phyloP scores from a whole-genome alignment of 1,140 invertebrate species.

The Lordiphosa collinella region DNA sequence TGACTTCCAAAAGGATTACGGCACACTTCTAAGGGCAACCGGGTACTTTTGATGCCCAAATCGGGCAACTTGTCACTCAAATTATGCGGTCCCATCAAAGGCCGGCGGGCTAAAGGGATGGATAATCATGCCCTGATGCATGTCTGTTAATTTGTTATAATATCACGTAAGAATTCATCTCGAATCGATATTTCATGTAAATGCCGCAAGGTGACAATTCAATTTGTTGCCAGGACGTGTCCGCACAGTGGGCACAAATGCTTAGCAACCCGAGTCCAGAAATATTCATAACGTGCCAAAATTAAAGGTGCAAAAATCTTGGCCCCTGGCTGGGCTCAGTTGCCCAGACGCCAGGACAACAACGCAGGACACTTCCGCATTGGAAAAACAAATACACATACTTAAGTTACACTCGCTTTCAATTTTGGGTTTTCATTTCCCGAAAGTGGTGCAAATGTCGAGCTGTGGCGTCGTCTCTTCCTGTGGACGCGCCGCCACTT shows the following conservation, averaged over 20 bases:
- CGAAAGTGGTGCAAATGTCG: slow-evolving; percentile 27
- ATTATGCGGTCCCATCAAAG: slow-evolving; percentile 41
- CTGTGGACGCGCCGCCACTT: slow-evolving; percentile 35
- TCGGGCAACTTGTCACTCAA: slow-evolving; percentile 49
- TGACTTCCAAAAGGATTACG: slow-evolving; percentile 40
- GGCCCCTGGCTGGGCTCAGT: slow-evolving; percentile 24
- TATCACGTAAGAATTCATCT: slow-evolving; percentile 62
- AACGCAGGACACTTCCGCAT: slow-evolving; percentile 21
- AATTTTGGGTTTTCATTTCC: slow-evolving; percentile 45
- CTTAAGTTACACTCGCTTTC: slow-evolving; percentile 22
- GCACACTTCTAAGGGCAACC: slow-evolving; percentile 34
- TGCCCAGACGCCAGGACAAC: slow-evolving; percentile 37
- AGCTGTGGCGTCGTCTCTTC: slow-evolving; percentile 15
- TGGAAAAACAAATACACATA: slow-evolving; percentile 4
- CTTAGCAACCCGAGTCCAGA: slow-evolving; percentile 35
- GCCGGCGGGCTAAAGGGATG: slow-evolving; percentile 14
- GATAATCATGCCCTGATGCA: slow-evolving; percentile 48
- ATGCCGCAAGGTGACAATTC: slow-evolving; percentile 65
- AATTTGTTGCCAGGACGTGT: slow-evolving; percentile 54
- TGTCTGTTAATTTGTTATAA: slow-evolving; percentile 65
- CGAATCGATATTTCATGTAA: slow-evolving; percentile 61
- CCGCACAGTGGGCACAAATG: slow-evolving; percentile 19
- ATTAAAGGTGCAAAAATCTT: slow-evolving; percentile 35
- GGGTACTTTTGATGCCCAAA: slow-evolving; percentile 19
- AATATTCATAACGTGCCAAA: slow-evolving; percentile 18